These are phyloP conservation scores for Epinephelus awoara DNA, from an alignment of 2,797 vertebrate genomes.

Conservation along the genomic window DNA sequence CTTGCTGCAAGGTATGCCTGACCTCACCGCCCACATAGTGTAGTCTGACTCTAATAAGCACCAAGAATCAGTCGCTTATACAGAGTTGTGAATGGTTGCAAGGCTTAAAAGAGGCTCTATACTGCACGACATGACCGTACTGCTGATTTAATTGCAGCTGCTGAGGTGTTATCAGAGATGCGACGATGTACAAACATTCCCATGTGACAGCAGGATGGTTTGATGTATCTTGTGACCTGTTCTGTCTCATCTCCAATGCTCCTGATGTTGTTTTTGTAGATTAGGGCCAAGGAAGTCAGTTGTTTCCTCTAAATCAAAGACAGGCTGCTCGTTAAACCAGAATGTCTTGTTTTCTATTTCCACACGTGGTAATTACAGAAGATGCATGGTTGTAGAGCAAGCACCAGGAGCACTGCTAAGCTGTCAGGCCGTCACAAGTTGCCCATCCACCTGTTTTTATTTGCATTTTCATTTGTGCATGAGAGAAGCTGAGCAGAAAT, in stretches of 20 bases:
- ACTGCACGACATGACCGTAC: not conserved
- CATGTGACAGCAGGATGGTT: not conserved
- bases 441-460: too few species aligned
- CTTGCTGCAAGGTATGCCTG: not conserved
- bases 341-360: too few species aligned
- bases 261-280: not conserved
- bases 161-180: not conserved
- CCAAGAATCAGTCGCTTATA: not conserved
- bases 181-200: not conserved
- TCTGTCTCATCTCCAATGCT: not conserved
- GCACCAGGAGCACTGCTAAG: not conserved
- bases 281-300: not conserved
- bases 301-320: too few species aligned
- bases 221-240: not conserved
- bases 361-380: not conserved
- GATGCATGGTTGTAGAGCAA: not conserved
- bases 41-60: not conserved
- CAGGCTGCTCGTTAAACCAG: too few species aligned
- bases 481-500: too few species aligned
- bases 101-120: not conserved
- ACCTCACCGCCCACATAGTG: not conserved
- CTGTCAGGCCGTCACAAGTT: too few species aligned
- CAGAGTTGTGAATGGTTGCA: not conserved
- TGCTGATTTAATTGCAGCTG: constrained; percentile 1
- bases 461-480: too few species aligned